Base-by-base conservation (phyloP, 2,888 invertebrate genomes). In the Agrochola lota region DNA sequence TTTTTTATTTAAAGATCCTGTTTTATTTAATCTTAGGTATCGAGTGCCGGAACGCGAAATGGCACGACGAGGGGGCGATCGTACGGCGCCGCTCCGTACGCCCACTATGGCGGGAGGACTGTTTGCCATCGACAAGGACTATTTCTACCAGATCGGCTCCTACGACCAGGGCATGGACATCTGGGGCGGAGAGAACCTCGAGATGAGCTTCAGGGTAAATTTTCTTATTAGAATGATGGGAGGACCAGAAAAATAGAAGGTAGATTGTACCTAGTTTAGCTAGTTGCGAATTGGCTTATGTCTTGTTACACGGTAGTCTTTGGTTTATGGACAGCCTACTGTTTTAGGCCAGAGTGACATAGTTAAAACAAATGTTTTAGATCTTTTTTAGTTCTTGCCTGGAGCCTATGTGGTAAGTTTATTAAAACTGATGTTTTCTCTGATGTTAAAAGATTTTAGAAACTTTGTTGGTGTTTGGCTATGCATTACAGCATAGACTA, bases 161-260 rank as follows among this genome's bases (percentile, higher is more conserved):
- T 99, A 99, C 94, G 99, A 99, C 95, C 98, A 99, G 95, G 99
- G 99, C 89, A 99, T 99, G 99, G 99, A 99, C 95, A 99, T 99
- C 91, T 99, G 99, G 99, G 99, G 99, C 72, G 99, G 98, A 71
- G 99, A 99, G 95, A 99, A 99, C 95, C 97, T 99, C 68, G 99
- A 99, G 96, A 99, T 99, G 98, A 99, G 99, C 91, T 99, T 99
- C 95, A 97, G 99, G 97, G 99, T 99, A 97, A 94, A 84, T 77
- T 80, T 71, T 86, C 43, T 62, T 63, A 66, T 43, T 55, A 71
- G 71, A 57, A 49, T 26, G 57, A 64, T 70, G 62, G 55, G 80
- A 70, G 26, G 30, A 60, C n/a, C 30, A 59, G 43, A 52, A 17
- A 40, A 49, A n/a, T 26, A 30, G 20, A 52, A 59, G 20, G 59